phyloP scores from a whole-genome alignment of 2,113 vertebrate species.

The Isurus oxyrinchus region DNA sequence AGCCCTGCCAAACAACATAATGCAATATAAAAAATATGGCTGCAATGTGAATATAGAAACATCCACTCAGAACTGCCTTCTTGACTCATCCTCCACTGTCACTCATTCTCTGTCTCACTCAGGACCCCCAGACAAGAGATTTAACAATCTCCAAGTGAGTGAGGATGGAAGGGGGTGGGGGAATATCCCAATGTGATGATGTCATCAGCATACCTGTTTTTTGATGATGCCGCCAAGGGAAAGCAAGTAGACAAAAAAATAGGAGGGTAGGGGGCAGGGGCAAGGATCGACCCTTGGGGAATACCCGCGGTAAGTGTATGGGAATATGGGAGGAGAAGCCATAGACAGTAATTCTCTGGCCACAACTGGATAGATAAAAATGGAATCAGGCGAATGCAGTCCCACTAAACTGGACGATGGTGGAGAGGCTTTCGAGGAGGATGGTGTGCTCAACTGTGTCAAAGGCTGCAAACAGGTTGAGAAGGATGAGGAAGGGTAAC shows the following conservation, averaged over 20 bases:
- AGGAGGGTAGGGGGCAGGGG: background rate
- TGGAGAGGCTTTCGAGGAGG: background rate
- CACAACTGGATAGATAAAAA: background rate
- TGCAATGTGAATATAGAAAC: background rate
- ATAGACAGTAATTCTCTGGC: too few relatives aligned
- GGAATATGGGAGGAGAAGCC: too few relatives aligned
- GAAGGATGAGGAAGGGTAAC: background rate
- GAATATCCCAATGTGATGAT: background rate
- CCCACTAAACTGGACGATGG: background rate
- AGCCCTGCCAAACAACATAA: background rate
- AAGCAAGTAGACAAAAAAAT: background rate
- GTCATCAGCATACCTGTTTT: too few relatives aligned
- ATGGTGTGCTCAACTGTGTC: background rate
- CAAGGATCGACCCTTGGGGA: background rate
- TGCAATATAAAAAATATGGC: background rate
- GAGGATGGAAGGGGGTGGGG: background rate
- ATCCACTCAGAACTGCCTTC: background rate
- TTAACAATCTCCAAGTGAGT: background rate
- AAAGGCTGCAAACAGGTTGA: background rate
- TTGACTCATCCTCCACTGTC: background rate
- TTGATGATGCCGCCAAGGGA: background rate
- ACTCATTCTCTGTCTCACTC: background rate
- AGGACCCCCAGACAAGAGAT: background rate
- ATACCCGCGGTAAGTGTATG: too few relatives aligned
- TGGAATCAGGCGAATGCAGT: background rate